Base-by-base conservation (phyloP, 2,797 vertebrate species). In the Chaunax sp. region DNA sequence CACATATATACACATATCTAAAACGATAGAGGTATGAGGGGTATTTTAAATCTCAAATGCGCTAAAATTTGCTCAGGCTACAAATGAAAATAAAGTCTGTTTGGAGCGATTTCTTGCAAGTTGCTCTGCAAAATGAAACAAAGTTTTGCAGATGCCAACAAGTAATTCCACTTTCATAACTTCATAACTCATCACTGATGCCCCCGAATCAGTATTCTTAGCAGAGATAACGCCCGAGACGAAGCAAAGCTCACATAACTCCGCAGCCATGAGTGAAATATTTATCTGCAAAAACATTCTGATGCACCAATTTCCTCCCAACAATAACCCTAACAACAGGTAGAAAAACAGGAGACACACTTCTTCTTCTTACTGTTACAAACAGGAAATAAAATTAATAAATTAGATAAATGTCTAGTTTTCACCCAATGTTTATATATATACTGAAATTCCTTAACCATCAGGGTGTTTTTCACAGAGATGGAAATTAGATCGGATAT, bases 161-260 rank as follows among this genome's bases (percentile, higher is more conserved):
- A 38, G 12, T 26, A 14, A n/a, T 61, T 76, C 51, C 6, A 51
- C 40, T 13, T 56, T 55, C 13, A 40, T 33, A 25, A 38, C 16
- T 47, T 23, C 14, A 18, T 43, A n/a, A 35, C 43, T 75, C 19
- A 53, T 35, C 59, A 53, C 33, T 68, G 58, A 33, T 3, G 12
- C 26, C 11, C 19, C 16, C 35, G 14, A 37, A 58, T 47, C 53
- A 22, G 38, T 19, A 33, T 58, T 38, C 3, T 0, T 28, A 45
- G 2, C 41, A 51, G 38, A 45, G 7, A 54, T 35, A 37, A 19
- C 20, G 2, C 26, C 50, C 13, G 14, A 16, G 33, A 35, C 12
- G 7, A 35, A 35, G 33, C 37, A 50, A 50, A 26, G 30, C 12
- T 18, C 37, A 46, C 44, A 13, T 25, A 45, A 38, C 5, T 50